Percentiles rank a stretch among this genome's conserved stretches.
These are phyloP conservation scores for Tillus elongatus DNA, from an alignment of 2,888 invertebrate genomes.

Conservation along the genomic window DNA sequence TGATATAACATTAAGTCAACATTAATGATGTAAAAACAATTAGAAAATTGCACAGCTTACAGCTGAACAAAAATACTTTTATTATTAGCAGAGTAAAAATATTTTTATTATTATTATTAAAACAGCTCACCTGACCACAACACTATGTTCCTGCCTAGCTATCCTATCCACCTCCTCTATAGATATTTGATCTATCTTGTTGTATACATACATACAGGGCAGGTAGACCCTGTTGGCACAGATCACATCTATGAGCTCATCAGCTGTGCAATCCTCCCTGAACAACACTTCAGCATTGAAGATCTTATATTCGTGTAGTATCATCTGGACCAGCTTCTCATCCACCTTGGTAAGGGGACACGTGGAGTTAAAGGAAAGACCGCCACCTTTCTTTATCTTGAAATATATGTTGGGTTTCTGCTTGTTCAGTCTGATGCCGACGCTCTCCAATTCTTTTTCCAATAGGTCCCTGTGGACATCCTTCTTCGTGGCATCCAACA, in stretches of 20 bases:
- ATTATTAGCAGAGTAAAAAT: no score
- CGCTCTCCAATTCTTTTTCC: slow-evolving; percentile 92
- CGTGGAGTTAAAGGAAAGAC: slow-evolving; percentile 93
- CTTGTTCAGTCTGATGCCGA: slow-evolving; percentile 95
- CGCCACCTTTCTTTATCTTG: slow-evolving; percentile 95
- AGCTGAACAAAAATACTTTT: no score
- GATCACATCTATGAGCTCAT: slow-evolving; percentile 97
- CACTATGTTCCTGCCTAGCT: slow-evolving; percentile 76
- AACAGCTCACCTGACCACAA: slow-evolving; percentile 74
- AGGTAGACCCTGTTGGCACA: slow-evolving; percentile 91
- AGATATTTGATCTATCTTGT: slow-evolving; percentile 99
- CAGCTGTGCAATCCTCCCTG: slow-evolving; percentile 89
- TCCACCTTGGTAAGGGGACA: slow-evolving; percentile 86
- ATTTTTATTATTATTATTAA: no score
- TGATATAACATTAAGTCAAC: no score
- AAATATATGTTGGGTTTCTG: slow-evolving; percentile 96
- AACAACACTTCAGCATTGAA: slow-evolving; percentile 94
- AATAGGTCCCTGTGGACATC: slow-evolving; percentile 87
- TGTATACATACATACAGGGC: slow-evolving; percentile 97
- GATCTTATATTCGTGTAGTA: slow-evolving; percentile 97
- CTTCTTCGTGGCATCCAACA: slow-evolving; percentile 98
- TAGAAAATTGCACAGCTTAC: no score
- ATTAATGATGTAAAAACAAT: no score
- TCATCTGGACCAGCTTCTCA: slow-evolving; percentile 96
- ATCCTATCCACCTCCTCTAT: slow-evolving; percentile 96